phyloP scores from a whole-genome alignment of 2,888 invertebrate species.

The Lasioglossum lativentre region DNA sequence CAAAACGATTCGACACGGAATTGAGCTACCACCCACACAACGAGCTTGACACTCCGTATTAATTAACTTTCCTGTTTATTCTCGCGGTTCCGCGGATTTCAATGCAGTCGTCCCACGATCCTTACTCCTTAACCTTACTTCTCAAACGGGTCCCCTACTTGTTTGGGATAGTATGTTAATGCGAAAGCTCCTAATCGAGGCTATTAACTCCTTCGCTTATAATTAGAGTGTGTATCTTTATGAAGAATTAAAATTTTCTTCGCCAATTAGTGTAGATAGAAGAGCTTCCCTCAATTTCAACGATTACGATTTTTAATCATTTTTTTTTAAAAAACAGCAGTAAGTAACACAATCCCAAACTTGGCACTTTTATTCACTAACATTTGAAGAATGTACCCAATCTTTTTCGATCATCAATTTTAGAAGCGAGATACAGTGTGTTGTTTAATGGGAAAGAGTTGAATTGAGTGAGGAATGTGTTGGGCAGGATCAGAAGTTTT shows the following conservation, averaged over 20 bases:
- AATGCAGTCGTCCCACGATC: not conserved
- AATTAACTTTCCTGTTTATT: slow-evolving; percentile 39
- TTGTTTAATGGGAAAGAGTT: not conserved
- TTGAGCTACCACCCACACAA: slow-evolving; percentile 3
- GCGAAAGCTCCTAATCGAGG: not conserved
- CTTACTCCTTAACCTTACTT: not conserved
- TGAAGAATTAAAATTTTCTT: no score
- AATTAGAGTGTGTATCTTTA: not conserved
- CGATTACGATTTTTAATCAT: no score
- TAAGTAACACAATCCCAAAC: no score
- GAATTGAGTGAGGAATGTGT: not conserved
- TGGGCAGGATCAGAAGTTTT: not conserved
- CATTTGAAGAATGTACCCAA: no score
- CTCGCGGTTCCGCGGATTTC: slow-evolving; percentile 12
- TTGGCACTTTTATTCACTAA: no score
- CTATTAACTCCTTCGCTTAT: not conserved
- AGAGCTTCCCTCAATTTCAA: no score
- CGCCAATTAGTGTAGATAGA: no score
- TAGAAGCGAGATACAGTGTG: not conserved
- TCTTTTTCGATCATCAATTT: no score
- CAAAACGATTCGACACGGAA: slow-evolving; percentile 44
- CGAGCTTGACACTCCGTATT: not conserved
- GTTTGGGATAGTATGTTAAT: not conserved
- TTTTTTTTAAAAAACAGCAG: no score
- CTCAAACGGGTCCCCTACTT: not conserved